phyloP scores from a whole-genome alignment of 1,140 invertebrate species.

The Heliconius nattereri region DNA sequence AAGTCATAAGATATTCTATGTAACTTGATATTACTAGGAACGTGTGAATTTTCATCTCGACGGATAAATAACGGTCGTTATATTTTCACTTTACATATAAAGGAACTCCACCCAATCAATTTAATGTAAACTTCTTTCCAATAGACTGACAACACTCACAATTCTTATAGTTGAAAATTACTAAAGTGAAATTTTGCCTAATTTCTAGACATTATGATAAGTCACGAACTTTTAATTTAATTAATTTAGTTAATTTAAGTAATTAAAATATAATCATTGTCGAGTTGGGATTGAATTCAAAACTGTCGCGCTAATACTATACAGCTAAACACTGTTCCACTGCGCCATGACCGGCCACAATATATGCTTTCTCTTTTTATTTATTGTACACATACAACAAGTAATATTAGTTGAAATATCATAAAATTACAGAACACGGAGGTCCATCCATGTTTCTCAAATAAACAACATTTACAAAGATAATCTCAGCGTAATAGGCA shows the following conservation, averaged over 20 bases:
- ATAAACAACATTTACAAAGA: constrained; percentile 18
- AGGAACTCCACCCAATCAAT: not conserved
- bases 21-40: not conserved
- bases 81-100: not conserved
- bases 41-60: not conserved
- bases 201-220: too few species aligned
- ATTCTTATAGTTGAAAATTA: not conserved
- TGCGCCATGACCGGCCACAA: too few species aligned
- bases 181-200: not conserved
- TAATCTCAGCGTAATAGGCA: constrained; percentile 29
- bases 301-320: too few species aligned
- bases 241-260: too few species aligned
- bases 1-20: not conserved
- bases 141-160: not conserved
- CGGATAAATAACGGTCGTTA: constrained; percentile 2
- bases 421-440: constrained; percentile 13
- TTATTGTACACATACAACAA: not conserved
- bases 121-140: not conserved
- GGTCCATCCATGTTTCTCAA: constrained; percentile 24
- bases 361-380: too few species aligned
- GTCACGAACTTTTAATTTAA: too few species aligned
- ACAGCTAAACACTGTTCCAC: too few species aligned
- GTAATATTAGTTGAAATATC: not conserved
- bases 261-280: too few species aligned
- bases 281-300: too few species aligned